A percentile compares a stretch with the other conserved stretches of the same genome.
These are phyloP conservation scores for Noctua janthe DNA, from an alignment of 2,888 invertebrate species.

Conservation along the genomic window DNA sequence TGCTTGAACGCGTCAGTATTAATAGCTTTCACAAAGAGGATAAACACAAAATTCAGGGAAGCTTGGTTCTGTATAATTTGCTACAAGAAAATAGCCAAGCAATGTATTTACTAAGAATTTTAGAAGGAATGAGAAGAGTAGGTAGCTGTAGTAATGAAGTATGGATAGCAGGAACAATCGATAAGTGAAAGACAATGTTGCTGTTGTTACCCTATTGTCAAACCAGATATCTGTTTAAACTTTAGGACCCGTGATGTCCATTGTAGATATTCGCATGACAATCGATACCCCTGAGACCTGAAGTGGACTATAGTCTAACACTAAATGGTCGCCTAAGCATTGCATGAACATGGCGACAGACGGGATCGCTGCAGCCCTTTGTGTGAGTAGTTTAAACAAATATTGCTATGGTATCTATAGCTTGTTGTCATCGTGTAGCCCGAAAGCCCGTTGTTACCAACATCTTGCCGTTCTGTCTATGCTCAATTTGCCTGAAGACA, in stretches of 20 bases:
- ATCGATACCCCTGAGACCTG: not conserved
- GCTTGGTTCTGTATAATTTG: not conserved
- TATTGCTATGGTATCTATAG: not conserved
- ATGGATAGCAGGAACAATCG: slow-evolving; percentile 12
- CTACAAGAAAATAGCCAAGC: not conserved
- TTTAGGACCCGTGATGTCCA: slow-evolving; percentile 2
- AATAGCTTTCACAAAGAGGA: slow-evolving; percentile 30
- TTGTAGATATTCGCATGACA: slow-evolving; percentile 2
- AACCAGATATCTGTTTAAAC: slow-evolving; percentile 12
- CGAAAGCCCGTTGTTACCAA: not conserved
- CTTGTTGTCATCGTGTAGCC: not conserved
- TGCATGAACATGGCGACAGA: not conserved
- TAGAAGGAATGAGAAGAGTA: not conserved
- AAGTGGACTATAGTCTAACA: not conserved
- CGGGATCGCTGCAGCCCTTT: not conserved
- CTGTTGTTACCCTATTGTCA: slow-evolving; percentile 15
- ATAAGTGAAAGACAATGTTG: slow-evolving; percentile 4
- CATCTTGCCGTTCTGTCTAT: not conserved
- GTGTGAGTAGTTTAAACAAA: not conserved
- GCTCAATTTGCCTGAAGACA: not conserved
- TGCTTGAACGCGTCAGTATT: slow-evolving; percentile 27
- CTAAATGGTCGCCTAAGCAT: not conserved
- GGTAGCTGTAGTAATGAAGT: not conserved
- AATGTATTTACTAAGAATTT: not conserved
- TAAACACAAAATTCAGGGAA: slow-evolving; percentile 30